Percentiles rank a stretch among this genome's conserved stretches.
Evolutionary conservation across 2,113 vertebrate genomes (phyloP).

Genomic region (Dolichallabes microphthalmus): DNA sequence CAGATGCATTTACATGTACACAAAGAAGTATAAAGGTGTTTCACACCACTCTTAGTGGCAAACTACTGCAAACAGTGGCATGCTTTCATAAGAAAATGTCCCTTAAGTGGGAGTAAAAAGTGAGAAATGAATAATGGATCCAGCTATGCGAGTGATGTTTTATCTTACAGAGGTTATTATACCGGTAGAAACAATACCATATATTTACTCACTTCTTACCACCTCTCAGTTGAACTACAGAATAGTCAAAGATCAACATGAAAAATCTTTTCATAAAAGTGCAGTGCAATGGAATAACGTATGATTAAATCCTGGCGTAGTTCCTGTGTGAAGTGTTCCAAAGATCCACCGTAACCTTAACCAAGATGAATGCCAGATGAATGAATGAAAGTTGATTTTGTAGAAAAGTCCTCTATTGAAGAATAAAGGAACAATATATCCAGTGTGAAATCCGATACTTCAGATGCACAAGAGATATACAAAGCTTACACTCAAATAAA

Average conservation of each 20-base stretch:
- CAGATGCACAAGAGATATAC: not conserved
- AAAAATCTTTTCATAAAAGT: not conserved
- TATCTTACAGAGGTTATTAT: not conserved
- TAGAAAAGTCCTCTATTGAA: not conserved
- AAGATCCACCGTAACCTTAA: not conserved
- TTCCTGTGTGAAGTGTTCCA: not conserved
- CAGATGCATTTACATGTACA: not conserved
- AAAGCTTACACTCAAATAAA: not conserved
- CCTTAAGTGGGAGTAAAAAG: not conserved
- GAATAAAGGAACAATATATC: not conserved
- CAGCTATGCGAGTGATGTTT: not conserved
- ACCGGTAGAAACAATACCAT: not conserved
- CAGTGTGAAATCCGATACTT: not conserved
- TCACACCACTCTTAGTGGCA: not conserved
- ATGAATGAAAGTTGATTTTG: not conserved
- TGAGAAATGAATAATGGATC: not conserved
- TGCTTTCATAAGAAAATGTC: not conserved
- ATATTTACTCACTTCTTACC: not conserved
- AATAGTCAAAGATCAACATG: not conserved
- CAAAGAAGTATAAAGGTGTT: not conserved
- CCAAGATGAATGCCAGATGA: not conserved
- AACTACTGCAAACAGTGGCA: not conserved
- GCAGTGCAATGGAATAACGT: not conserved
- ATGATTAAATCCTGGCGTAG: no score
- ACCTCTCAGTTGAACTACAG: not conserved